phyloP scores from a whole-genome alignment of 2,888 invertebrate genomes.

The Cheilosia scutellata region DNA sequence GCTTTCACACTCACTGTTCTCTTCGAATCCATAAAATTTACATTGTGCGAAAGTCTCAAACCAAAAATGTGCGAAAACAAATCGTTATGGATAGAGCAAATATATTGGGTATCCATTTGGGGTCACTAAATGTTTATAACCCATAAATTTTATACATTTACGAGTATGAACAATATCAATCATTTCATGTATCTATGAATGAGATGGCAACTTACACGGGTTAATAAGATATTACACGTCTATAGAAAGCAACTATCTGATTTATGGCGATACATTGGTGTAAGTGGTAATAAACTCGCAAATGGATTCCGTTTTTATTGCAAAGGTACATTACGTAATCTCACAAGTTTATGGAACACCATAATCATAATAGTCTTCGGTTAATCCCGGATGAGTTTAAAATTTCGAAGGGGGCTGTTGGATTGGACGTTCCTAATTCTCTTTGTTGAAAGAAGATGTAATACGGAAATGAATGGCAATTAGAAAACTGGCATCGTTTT shows the following conservation, averaged over 20 bases:
- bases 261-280: conserved; percentile 54
- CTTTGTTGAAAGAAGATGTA: neutral
- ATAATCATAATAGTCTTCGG: conserved; percentile 15
- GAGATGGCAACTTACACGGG: conserved; percentile 14
- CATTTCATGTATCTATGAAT: conserved; percentile 23
- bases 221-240: conserved; percentile 49
- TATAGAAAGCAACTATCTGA: conserved; percentile 40
- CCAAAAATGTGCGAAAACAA: conserved; percentile 10
- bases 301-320: conserved; percentile 37
- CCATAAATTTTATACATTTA: conserved; percentile 41
- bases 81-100: conserved; percentile 32
- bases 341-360: neutral
- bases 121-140: conserved; percentile 41
- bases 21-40: neutral
- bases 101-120: conserved; percentile 29
- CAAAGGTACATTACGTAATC: conserved; percentile 28
- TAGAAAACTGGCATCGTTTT: neutral
- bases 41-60: neutral
- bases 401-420: neutral
- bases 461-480: neutral
- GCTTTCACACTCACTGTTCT: too few species aligned
- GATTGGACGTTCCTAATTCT: neutral
- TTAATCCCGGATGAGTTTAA: conserved; percentile 23
- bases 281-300: conserved; percentile 49
- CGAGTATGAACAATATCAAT: conserved; percentile 49